phyloP scores from a whole-genome alignment of 2,888 invertebrate genomes.

The Nephrotoma guestfalica region DNA sequence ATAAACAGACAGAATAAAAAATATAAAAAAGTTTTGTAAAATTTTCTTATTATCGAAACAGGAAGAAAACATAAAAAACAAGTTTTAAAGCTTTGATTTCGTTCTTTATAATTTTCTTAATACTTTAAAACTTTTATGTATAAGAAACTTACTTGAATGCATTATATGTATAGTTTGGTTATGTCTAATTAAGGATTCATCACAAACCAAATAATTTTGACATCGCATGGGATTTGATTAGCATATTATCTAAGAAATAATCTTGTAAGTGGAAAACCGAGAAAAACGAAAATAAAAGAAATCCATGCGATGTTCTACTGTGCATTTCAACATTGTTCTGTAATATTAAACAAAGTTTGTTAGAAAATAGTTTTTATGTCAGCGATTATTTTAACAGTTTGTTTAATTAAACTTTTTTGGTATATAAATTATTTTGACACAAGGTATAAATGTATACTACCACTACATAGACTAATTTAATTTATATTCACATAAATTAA shows the following conservation, averaged over 20 bases:
- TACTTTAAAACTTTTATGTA: background rate
- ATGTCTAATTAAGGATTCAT: background rate
- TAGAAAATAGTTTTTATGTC: background rate
- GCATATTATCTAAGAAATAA: background rate
- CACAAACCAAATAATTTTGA: background rate
- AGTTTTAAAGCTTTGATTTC: background rate
- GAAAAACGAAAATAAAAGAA: background rate
- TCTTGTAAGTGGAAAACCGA: background rate
- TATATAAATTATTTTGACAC: background rate
- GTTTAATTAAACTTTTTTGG: background rate
- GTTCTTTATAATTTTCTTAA: background rate
- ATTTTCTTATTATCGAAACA: background rate
- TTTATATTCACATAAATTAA: background rate
- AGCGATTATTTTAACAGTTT: background rate
- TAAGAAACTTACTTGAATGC: background rate
- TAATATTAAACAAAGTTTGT: background rate
- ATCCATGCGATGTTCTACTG: background rate
- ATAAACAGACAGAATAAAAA: background rate
- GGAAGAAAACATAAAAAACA: background rate
- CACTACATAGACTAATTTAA: background rate
- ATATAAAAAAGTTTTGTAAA: background rate
- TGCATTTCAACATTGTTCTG: background rate
- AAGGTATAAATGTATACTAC: background rate
- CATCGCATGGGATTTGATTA: background rate
- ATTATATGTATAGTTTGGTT: background rate